Percentiles rank a stretch among this genome's conserved stretches.
Conservation (phyloP, 2,888 invertebrate species). For the Drosophila borborema region DNA sequence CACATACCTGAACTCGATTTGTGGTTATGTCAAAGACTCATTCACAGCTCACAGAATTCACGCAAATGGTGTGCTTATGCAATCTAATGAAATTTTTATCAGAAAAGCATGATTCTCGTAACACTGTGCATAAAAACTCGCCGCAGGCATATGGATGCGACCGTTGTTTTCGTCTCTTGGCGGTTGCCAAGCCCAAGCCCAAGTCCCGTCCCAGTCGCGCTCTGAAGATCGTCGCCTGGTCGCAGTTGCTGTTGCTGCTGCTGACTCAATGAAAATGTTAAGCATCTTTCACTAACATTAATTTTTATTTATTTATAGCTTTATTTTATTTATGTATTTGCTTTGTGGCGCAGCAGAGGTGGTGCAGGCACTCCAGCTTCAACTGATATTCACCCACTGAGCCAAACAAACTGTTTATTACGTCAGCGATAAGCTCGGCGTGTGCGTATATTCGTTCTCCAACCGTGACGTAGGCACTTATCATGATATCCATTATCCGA, state of each 20-base stretch:
- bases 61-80: too few species aligned
- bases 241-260: not conserved
- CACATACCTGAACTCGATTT: too few species aligned
- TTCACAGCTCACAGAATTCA: not conserved
- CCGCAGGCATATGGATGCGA: conserved; percentile 35
- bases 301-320: conserved; percentile 73
- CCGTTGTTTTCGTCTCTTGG: conserved; percentile 19
- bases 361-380: not conserved
- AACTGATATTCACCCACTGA: conserved; percentile 1
- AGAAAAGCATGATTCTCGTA: not conserved
- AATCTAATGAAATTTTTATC: too few species aligned
- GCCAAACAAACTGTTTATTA: not conserved
- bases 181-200: conserved; percentile 27
- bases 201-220: not conserved
- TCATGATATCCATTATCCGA: not conserved
- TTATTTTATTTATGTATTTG: conserved; percentile 64
- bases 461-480: conserved; percentile 12
- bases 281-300: conserved; percentile 72
- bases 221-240: conserved; percentile 9
- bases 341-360: conserved; percentile 21
- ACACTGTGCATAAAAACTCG: conserved; percentile 34
- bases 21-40: not conserved
- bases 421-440: conserved; percentile 22
- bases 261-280: conserved; percentile 72
- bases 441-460: not conserved